Conservation (phyloP, 37 sponge, comb jelly and placozoan genomes). For the Beroe ovata region DNA sequence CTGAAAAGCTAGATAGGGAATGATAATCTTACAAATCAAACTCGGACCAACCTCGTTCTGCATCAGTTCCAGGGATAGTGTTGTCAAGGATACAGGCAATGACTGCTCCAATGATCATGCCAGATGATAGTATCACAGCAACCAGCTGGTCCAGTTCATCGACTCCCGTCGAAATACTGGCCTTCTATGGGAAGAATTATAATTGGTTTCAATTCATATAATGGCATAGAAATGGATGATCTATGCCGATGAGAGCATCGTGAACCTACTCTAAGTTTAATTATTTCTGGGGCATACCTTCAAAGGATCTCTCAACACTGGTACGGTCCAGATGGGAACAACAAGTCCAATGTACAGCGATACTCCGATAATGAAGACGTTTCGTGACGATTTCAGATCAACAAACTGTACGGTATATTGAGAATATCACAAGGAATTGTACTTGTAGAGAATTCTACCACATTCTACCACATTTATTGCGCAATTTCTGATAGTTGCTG, state of each 20-base stretch:
- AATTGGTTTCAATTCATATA: too few species aligned
- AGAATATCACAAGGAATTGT: background rate
- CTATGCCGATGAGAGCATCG: too few species aligned
- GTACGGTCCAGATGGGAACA: conserved; percentile 20
- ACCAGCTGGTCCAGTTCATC: conserved; percentile 52
- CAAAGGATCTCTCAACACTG: background rate
- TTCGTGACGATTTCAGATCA: conserved; percentile 50
- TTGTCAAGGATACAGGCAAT: conserved; percentile 68
- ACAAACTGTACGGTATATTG: conserved; percentile 12
- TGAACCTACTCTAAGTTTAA: too few species aligned
- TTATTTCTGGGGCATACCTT: background rate
- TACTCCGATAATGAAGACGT: conserved; percentile 64
- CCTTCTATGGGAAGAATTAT: too few species aligned
- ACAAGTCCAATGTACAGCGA: conserved; percentile 59
- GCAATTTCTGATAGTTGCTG: too few species aligned
- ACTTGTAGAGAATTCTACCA: too few species aligned
- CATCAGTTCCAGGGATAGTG: conserved; percentile 59
- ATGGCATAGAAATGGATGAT: too few species aligned
- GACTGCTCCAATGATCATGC: conserved; percentile 49
- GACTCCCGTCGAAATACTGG: background rate
- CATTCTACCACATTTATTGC: too few species aligned
- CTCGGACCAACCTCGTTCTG: conserved; percentile 36
- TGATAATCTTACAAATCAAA: too few species aligned
- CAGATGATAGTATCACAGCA: conserved; percentile 48
- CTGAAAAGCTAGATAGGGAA: too few species aligned